Percentiles rank a stretch among this genome's conserved stretches.
phyloP scores from a whole-genome alignment of 1,140 invertebrate genomes.

The Dendrolimus punctatus region DNA sequence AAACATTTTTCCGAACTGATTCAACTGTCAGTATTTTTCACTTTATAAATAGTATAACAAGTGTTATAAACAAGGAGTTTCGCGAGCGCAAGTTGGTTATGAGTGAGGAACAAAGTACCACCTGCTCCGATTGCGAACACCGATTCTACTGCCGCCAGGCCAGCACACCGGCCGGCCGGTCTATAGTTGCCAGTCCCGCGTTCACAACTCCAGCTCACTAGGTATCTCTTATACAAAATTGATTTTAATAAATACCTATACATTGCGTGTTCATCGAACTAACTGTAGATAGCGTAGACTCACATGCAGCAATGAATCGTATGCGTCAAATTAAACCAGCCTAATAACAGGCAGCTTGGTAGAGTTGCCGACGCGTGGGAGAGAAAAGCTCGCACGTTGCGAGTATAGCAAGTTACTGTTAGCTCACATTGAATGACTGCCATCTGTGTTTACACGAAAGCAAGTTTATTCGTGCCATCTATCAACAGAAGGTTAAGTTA shows the following conservation, averaged over 20 bases:
- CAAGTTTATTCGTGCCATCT: too few relatives aligned
- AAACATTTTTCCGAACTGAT: conserved; percentile 10
- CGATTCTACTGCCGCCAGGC: conserved; percentile 45
- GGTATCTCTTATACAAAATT: neutral
- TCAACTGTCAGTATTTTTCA: conserved; percentile 14
- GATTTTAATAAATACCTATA: too few relatives aligned
- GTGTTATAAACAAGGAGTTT: conserved; percentile 63
- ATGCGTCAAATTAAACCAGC: neutral
- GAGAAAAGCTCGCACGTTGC: conserved; percentile 19
- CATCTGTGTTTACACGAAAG: too few relatives aligned
- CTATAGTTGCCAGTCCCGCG: conserved; percentile 32
- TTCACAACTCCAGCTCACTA: conserved; percentile 28
- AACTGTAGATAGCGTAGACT: neutral
- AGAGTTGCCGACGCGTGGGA: conserved; percentile 9
- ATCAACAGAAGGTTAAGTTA: too few relatives aligned
- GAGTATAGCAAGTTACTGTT: neutral
- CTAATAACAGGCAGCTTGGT: neutral
- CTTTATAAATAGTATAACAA: conserved; percentile 34
- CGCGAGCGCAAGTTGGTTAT: conserved; percentile 45
- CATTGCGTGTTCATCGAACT: too few relatives aligned
- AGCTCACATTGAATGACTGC: neutral
- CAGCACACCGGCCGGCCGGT: conserved; percentile 17
- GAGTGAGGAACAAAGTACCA: conserved; percentile 33
- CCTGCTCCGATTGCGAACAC: conserved; percentile 56
- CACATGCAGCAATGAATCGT: conserved; percentile 10